A percentile compares a stretch with the other conserved stretches of the same genome.
Evolutionary conservation across 2,888 invertebrate genomes (phyloP).

Genomic region (Megamerina dolium): DNA sequence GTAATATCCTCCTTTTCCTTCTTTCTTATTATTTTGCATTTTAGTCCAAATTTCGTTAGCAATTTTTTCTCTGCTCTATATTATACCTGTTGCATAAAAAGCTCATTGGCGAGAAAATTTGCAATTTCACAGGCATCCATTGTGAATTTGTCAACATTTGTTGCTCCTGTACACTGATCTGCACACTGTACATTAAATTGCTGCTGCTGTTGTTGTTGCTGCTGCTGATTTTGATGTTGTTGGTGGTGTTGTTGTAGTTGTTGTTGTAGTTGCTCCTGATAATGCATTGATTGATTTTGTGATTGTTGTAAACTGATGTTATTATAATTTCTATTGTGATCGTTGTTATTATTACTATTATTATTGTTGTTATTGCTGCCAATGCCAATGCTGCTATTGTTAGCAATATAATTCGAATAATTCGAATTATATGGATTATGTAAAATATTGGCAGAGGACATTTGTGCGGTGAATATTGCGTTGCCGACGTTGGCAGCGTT

Average conservation of each 20-base stretch:
- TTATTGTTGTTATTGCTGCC: conserved; percentile 14
- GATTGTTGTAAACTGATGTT: conserved; percentile 26
- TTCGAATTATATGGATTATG: conserved; percentile 8
- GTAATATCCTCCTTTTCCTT: no score
- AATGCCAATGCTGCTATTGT: conserved; percentile 14
- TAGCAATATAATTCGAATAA: conserved; percentile 6
- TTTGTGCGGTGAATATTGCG: conserved; percentile 4
- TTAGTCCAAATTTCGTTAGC: no score
- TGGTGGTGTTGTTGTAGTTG: conserved; percentile 8
- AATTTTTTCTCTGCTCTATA: no score
- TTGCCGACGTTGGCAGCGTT: conserved; percentile 7
- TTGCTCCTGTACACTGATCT: conserved; percentile 10
- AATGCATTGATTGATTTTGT: background rate
- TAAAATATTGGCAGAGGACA: conserved; percentile 10
- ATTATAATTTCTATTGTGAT: conserved; percentile 11
- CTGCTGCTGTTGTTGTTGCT: conserved; percentile 16
- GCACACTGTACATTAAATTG: conserved; percentile 2
- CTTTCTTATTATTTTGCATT: no score
- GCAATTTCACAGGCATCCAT: conserved; percentile 82
- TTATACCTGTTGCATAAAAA: conserved; percentile 77
- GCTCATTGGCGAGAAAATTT: conserved; percentile 76
- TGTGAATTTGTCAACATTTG: conserved; percentile 32
- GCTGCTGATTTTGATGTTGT: conserved; percentile 20
- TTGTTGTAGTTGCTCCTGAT: conserved; percentile 2
- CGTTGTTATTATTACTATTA: conserved; percentile 10